These are phyloP conservation scores for Corydoras maculifer DNA, from an alignment of 2,113 vertebrate species.

Conservation along the genomic window DNA sequence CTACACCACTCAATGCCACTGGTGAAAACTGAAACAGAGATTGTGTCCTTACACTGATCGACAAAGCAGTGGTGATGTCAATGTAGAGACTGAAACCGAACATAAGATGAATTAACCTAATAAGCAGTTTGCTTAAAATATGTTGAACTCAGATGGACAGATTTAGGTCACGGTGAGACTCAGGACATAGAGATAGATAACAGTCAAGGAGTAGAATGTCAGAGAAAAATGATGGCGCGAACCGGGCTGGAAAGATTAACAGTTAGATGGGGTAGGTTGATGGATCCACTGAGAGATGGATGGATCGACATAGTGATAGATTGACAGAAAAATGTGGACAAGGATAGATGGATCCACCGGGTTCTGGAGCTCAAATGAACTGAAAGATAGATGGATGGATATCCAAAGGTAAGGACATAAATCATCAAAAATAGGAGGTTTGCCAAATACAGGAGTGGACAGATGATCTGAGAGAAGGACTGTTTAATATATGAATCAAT, in stretches of 20 bases:
- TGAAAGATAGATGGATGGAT: slow-evolving; percentile 6
- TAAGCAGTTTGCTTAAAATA: no score
- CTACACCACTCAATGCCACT: no score
- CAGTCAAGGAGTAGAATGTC: neutral
- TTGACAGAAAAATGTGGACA: neutral
- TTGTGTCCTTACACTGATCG: no score
- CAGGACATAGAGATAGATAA: neutral
- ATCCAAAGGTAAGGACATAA: neutral
- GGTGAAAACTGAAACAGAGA: no score
- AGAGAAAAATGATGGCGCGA: neutral
- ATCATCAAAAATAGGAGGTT: no score
- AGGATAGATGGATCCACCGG: neutral
- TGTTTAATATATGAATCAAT: neutral
- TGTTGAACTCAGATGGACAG: no score
- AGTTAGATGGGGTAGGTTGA: neutral
- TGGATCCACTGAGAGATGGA: neutral
- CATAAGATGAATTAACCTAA: no score
- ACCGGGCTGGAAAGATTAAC: neutral
- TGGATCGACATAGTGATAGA: neutral
- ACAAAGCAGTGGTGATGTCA: no score
- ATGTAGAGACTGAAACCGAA: no score
- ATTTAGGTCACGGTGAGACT: no score
- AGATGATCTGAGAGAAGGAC: neutral
- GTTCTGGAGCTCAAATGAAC: neutral
- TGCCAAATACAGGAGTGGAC: neutral